Evolutionary conservation across 2,888 invertebrate genomes (phyloP).

Genomic region (Amblyteles armatorius): DNA sequence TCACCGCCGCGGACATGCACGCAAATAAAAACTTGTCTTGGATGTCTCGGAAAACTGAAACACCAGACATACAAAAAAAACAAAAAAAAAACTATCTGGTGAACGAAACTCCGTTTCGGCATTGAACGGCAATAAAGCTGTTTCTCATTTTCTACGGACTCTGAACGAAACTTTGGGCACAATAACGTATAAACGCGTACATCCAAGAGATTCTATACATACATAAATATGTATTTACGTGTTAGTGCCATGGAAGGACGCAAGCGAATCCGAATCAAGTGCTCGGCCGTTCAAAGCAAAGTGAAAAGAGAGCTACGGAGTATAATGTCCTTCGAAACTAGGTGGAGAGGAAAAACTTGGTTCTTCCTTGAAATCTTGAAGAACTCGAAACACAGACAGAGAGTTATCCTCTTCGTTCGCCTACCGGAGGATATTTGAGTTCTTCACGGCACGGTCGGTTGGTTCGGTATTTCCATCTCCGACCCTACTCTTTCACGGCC

Average conservation of each 20-base stretch:
- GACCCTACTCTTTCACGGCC: conserved; percentile 11
- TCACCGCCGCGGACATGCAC: background rate
- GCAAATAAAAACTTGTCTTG: background rate
- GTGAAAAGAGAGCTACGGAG: conserved; percentile 47
- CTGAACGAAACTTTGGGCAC: background rate
- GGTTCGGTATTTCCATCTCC: conserved; percentile 53
- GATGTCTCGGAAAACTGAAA: background rate
- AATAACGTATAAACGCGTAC: background rate
- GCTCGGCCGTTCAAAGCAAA: conserved; percentile 42
- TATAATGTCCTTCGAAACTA: conserved; percentile 48
- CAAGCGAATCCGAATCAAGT: conserved; percentile 54
- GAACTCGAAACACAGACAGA: conserved; percentile 45
- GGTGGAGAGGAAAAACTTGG: conserved; percentile 50
- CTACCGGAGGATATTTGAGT: conserved; percentile 53
- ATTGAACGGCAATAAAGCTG: conserved; percentile 2
- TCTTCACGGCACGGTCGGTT: conserved; percentile 51
- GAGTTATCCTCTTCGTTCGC: conserved; percentile 31
- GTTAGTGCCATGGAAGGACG: conserved; percentile 2
- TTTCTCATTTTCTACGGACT: conserved; percentile 2
- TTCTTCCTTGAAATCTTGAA: conserved; percentile 57
- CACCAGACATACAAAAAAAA: background rate
- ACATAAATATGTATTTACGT: conserved; percentile 9
- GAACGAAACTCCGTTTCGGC: background rate
- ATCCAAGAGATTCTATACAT: background rate
- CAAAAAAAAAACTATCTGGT: background rate